These are phyloP conservation scores for Dryoscopus gambensis DNA, from an alignment of 2,113 vertebrate species.

Conservation along the genomic window DNA sequence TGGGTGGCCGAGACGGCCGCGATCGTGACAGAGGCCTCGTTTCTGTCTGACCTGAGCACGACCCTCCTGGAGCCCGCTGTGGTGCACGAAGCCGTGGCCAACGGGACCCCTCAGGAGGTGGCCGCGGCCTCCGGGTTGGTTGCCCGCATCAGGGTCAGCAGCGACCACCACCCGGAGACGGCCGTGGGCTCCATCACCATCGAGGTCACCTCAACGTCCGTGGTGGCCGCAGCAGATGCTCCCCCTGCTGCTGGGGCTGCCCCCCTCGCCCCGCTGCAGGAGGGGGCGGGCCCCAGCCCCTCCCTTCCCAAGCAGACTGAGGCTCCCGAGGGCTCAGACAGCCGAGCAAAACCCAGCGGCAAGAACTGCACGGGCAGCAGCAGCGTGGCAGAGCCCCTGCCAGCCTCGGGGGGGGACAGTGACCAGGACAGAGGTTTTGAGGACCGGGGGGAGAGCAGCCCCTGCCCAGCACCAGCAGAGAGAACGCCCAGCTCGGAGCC, in stretches of 20 bases:
- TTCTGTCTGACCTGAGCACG: conserved; percentile 70
- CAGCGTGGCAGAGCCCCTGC: background rate
- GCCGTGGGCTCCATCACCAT: conserved; percentile 49
- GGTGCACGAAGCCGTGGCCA: background rate
- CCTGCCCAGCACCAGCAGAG: background rate
- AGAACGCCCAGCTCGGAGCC: background rate
- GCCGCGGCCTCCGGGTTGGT: background rate
- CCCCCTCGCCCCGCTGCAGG: fast-evolving
- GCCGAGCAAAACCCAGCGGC: background rate
- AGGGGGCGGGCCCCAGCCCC: background rate
- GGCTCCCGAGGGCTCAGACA: background rate
- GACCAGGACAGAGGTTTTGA: background rate
- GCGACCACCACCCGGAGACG: background rate
- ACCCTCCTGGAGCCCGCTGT: conserved; percentile 56
- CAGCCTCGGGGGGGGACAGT: fast-evolving
- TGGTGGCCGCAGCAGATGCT: background rate
- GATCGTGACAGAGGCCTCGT: conserved; percentile 83
- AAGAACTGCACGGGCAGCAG: background rate
- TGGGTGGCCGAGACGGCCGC: conserved; percentile 89
- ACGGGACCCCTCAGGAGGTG: background rate
- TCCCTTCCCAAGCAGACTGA: conserved; percentile 28
- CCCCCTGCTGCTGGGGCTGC: background rate
- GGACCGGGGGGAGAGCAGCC: background rate
- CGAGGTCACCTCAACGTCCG: conserved; percentile 6
- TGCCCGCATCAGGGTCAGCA: conserved; percentile 59